Evolutionary conservation across 2,797 vertebrate species (phyloP).

Genomic region (Podargus strigoides): DNA sequence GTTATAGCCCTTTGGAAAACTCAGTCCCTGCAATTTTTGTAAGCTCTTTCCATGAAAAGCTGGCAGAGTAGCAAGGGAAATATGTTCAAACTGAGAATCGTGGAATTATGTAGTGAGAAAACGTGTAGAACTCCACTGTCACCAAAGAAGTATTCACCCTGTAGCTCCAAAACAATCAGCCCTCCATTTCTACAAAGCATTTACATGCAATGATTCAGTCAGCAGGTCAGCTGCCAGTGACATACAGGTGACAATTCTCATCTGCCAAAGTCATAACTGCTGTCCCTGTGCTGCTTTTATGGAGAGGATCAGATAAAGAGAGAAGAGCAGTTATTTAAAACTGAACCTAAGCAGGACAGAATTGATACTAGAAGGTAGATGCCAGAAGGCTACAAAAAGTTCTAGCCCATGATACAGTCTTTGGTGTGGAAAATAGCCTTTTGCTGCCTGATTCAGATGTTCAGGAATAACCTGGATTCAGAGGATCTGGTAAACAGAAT

Average conservation of each 20-base stretch:
- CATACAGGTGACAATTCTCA: background rate
- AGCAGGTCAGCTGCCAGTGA: background rate
- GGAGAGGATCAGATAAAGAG: background rate
- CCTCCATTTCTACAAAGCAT: background rate
- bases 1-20: background rate
- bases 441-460: background rate
- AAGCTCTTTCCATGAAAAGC: background rate
- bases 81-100: background rate
- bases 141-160: background rate
- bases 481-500: background rate
- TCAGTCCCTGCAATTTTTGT: background rate
- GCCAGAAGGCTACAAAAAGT: background rate
- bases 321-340: background rate
- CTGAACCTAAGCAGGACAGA: background rate
- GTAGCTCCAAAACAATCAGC: background rate
- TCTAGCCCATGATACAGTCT: background rate
- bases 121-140: background rate
- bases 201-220: background rate
- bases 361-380: background rate
- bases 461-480: background rate
- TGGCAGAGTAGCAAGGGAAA: background rate
- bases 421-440: background rate
- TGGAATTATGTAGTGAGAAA: background rate
- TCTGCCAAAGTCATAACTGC: background rate
- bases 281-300: background rate